Conservation (phyloP, 1,140 invertebrate genomes). For the Formica selysi region DNA sequence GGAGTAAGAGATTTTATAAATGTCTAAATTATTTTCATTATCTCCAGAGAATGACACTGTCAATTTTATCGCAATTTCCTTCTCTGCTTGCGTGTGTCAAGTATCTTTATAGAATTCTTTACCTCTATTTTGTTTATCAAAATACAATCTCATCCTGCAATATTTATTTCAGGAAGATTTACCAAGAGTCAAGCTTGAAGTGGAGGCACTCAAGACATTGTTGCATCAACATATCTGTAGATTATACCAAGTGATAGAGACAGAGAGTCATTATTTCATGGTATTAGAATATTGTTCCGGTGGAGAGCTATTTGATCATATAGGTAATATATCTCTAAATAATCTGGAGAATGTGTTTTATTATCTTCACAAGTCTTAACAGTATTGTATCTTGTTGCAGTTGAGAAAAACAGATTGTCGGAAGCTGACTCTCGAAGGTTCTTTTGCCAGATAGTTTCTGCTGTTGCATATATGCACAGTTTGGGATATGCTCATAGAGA, state of each 20-base stretch:
- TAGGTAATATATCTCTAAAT: constrained; percentile 85
- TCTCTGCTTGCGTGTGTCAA: neutral
- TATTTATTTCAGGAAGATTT: constrained; percentile 90
- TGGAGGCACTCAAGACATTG: constrained; percentile 93
- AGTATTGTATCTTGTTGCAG: constrained; percentile 78
- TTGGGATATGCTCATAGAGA: constrained; percentile 93
- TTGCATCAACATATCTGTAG: constrained; percentile 94
- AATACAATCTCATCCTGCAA: neutral
- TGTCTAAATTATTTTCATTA: constrained; percentile 16
- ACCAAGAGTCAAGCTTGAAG: constrained; percentile 92
- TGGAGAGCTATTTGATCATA: constrained; percentile 95
- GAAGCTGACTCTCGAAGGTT: constrained; percentile 91
- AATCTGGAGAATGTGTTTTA: constrained; percentile 23
- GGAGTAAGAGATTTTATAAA: constrained; percentile 87
- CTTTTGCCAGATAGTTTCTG: constrained; percentile 93
- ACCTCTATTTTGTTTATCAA: neutral
- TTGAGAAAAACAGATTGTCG: constrained; percentile 90
- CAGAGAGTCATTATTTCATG: constrained; percentile 90
- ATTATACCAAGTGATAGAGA: constrained; percentile 94
- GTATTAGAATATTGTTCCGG: constrained; percentile 94
- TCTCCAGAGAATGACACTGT: neutral
- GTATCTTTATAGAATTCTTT: neutral
- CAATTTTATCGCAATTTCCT: neutral
- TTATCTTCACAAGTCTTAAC: constrained; percentile 28
- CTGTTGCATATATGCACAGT: constrained; percentile 92